Percentiles rank a stretch among this genome's conserved stretches.
Conservation (phyloP, 2,888 invertebrate species). For the Synergus itoensis region DNA sequence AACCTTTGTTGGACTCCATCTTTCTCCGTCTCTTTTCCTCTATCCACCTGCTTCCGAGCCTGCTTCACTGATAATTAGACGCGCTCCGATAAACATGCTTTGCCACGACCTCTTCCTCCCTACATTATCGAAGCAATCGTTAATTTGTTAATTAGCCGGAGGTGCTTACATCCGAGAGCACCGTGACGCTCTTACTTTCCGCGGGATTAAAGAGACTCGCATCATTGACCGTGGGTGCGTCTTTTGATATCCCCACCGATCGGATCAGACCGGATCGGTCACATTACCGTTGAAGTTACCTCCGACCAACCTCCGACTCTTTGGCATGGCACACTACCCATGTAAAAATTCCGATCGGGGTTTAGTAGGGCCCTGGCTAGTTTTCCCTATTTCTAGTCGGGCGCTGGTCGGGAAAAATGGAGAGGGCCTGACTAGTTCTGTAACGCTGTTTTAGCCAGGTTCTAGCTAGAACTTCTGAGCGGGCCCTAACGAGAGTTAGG, state of each 20-base stretch:
- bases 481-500: too few species aligned
- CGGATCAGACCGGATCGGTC: conserved; percentile 55
- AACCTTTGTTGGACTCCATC: conserved; percentile 41
- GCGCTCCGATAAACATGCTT: conserved; percentile 40
- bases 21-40: conserved; percentile 33
- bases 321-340: conserved; percentile 43
- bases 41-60: conserved; percentile 51
- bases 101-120: conserved; percentile 41
- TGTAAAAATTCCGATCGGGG: too few species aligned
- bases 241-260: conserved; percentile 53
- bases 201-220: conserved; percentile 36
- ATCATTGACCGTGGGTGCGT: conserved; percentile 45
- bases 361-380: too few species aligned
- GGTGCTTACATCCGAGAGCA: conserved; percentile 48
- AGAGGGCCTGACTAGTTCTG: too few species aligned
- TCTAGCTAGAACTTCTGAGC: too few species aligned
- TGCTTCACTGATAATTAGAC: conserved; percentile 51
- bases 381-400: too few species aligned
- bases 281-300: conserved; percentile 64
- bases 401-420: too few species aligned
- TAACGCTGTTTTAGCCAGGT: too few species aligned
- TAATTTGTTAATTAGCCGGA: conserved; percentile 58
- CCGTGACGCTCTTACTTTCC: conserved; percentile 55
- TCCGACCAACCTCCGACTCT: conserved; percentile 59
- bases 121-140: conserved; percentile 52